These are phyloP conservation scores for Holothuria glaberrima DNA, from an alignment of 35 echinoderm and acorn worm species.

Conservation along the genomic window DNA sequence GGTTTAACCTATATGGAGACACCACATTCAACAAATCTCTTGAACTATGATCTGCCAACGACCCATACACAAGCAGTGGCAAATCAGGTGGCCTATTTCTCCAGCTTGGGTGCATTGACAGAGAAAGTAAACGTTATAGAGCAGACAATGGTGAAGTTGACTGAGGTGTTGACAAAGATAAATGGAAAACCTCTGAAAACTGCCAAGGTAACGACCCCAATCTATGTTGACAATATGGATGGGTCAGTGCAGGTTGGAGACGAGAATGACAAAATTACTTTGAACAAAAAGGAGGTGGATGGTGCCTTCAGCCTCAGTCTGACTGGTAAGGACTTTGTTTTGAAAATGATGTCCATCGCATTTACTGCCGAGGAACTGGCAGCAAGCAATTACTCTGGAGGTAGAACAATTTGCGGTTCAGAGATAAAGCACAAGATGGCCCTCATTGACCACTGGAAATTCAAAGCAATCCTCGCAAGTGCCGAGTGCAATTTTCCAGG, in stretches of 20 bases:
- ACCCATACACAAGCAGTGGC: no score
- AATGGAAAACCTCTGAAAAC: background rate
- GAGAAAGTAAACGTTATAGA: background rate
- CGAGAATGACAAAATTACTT: background rate
- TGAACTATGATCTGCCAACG: no score
- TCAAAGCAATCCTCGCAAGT: background rate
- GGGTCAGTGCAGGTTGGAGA: background rate
- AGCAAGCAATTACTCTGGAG: background rate
- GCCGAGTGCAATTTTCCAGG: background rate
- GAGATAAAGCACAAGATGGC: background rate
- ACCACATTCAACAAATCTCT: no score
- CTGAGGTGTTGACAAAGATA: background rate
- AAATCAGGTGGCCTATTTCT: background rate
- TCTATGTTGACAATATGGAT: background rate
- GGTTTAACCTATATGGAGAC: no score
- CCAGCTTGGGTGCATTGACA: background rate
- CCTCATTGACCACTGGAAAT: background rate
- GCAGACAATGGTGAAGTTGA: background rate
- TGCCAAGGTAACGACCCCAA: background rate
- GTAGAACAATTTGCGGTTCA: background rate
- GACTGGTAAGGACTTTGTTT: background rate
- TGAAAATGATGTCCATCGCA: conserved; percentile 9
- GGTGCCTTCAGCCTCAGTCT: background rate
- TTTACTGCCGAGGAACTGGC: background rate
- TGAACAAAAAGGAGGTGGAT: background rate